A percentile compares a stretch with the other conserved stretches of the same genome.
These are phyloP conservation scores for Drosophila bifasciata DNA, from an alignment of 1,140 invertebrate genomes.

Conservation along the genomic window DNA sequence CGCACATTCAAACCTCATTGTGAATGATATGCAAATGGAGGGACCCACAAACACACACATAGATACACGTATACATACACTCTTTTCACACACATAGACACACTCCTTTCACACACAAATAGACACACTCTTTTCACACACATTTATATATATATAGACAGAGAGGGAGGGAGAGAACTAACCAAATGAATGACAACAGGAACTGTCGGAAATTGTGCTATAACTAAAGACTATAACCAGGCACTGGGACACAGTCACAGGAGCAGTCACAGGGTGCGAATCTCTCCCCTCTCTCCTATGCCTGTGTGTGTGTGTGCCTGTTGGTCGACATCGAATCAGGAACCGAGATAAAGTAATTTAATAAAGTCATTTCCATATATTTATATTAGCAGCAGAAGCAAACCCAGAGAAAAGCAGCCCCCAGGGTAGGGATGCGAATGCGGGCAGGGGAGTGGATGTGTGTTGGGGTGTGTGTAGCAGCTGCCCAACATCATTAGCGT, in stretches of 20 bases:
- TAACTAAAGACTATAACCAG: conserved; percentile 53
- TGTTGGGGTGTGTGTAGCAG: conserved; percentile 8
- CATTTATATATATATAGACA: no score
- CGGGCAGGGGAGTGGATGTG: no score
- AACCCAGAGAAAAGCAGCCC: conserved; percentile 13
- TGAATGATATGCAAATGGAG: conserved; percentile 58
- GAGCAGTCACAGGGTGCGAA: no score
- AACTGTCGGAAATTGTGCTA: conserved; percentile 67
- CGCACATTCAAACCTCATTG: conserved; percentile 27
- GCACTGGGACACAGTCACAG: conserved; percentile 1
- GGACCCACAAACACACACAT: conserved; percentile 4
- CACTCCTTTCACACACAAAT: conserved; percentile 3
- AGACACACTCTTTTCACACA: conserved; percentile 8
- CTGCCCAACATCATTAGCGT: conserved; percentile 47
- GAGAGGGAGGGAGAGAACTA: background rate
- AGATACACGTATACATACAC: conserved; percentile 10
- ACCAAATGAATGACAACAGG: conserved; percentile 68
- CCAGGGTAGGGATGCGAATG: background rate
- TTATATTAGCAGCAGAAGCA: conserved; percentile 68
- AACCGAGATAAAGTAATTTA: conserved; percentile 76
- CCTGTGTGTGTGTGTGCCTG: background rate
- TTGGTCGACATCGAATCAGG: conserved; percentile 46
- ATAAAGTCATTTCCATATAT: conserved; percentile 81
- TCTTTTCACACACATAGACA: background rate
- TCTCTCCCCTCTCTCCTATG: no score